phyloP scores from a whole-genome alignment of 2,888 invertebrate species.

The Malthinus flaveolus region DNA sequence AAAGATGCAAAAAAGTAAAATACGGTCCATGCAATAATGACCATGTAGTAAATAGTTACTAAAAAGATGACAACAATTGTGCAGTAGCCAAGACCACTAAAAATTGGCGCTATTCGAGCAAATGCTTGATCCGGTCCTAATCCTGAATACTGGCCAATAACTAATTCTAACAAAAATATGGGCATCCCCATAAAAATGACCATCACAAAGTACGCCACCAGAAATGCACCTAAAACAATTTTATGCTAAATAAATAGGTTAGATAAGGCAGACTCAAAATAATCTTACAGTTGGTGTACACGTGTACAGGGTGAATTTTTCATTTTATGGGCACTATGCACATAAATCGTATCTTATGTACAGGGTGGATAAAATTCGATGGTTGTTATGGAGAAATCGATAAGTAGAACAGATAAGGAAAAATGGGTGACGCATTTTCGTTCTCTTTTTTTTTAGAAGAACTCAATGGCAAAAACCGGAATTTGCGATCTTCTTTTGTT shows the following conservation, averaged over 20 bases:
- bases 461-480: too few species aligned
- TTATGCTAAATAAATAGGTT: conserved; percentile 7
- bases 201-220: conserved; percentile 75
- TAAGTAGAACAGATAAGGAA: too few species aligned
- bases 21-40: conserved; percentile 76
- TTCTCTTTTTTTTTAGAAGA: too few species aligned
- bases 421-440: too few species aligned
- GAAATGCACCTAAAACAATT: conserved; percentile 68
- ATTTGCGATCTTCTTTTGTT: too few species aligned
- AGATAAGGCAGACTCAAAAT: not conserved
- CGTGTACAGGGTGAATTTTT: too few species aligned
- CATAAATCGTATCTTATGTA: not conserved
- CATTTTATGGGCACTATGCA: too few species aligned
- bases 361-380: too few species aligned
- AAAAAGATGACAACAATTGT: conserved; percentile 72
- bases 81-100: conserved; percentile 66
- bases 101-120: conserved; percentile 64
- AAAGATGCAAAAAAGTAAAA: conserved; percentile 77
- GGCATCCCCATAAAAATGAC: conserved; percentile 76
- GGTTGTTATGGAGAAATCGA: not conserved
- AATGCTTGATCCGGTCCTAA: conserved; percentile 71
- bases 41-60: conserved; percentile 78
- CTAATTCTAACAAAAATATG: conserved; percentile 77
- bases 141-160: conserved; percentile 78
- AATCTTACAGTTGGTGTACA: not conserved